Evolutionary conservation across 2,113 vertebrate genomes (phyloP).

Genomic region (Cinclus mexicanus): DNA sequence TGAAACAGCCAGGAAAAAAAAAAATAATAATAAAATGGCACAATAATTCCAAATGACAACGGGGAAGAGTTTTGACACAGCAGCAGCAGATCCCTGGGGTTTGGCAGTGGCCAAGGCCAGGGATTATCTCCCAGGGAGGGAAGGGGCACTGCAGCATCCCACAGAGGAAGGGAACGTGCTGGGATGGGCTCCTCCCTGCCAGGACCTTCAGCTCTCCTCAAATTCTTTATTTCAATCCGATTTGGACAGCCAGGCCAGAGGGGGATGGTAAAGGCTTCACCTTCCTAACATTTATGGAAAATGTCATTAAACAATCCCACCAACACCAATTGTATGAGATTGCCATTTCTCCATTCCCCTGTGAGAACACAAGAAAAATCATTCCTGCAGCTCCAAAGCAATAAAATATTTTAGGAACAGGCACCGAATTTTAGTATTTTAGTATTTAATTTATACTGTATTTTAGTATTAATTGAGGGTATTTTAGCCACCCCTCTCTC

Average conservation of each 20-base stretch:
- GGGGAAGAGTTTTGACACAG: not conserved
- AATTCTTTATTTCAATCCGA: not conserved
- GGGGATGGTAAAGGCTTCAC: not conserved
- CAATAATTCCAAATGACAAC: rapidly evolving
- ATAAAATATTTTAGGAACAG: rapidly evolving
- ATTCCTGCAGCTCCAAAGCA: not conserved
- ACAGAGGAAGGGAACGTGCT: not conserved
- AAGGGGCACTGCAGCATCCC: not conserved
- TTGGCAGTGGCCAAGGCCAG: not conserved
- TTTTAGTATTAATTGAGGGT: not conserved
- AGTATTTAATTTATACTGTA: too few relatives aligned
- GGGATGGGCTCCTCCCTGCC: not conserved
- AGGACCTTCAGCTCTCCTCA: rapidly evolving
- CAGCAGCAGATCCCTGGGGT: not conserved
- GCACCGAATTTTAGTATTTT: rapidly evolving
- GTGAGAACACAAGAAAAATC: not conserved
- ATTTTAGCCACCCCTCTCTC: not conserved
- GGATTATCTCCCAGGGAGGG: not conserved
- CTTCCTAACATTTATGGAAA: not conserved
- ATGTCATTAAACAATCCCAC: not conserved
- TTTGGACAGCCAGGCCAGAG: not conserved
- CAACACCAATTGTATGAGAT: rapidly evolving
- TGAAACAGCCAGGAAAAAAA: not conserved
- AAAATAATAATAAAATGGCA: not conserved
- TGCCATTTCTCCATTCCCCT: not conserved